Conservation (phyloP, 2,113 vertebrate species). For the Setophaga kirtlandii region DNA sequence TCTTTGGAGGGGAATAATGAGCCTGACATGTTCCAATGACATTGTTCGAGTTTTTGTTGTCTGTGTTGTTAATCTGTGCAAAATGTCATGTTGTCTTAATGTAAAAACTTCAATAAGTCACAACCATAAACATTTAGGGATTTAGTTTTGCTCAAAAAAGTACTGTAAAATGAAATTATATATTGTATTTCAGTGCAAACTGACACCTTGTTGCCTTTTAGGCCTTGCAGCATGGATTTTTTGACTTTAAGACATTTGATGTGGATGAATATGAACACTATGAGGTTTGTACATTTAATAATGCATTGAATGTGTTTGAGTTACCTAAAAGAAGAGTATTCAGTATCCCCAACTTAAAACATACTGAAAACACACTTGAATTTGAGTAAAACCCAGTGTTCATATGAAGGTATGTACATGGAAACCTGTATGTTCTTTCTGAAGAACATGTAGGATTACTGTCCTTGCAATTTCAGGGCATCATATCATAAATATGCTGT, state of each 20-base stretch:
- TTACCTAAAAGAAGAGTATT: background rate
- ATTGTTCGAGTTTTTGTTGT: background rate
- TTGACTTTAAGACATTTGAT: conserved; percentile 95
- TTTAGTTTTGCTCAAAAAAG: background rate
- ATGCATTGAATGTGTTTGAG: background rate
- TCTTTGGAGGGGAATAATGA: background rate
- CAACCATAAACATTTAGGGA: background rate
- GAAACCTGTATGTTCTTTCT: background rate
- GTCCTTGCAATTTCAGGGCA: background rate
- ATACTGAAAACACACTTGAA: background rate
- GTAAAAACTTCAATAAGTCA: background rate
- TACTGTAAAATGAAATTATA: background rate
- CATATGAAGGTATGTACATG: background rate
- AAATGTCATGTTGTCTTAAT: background rate
- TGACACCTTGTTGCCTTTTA: conserved; percentile 74
- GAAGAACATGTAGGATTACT: background rate
- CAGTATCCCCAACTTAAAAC: background rate
- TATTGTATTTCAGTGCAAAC: conserved; percentile 8
- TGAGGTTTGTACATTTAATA: conserved; percentile 83
- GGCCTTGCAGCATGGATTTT: conserved; percentile 94
- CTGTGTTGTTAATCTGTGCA: background rate
- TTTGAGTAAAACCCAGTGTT: background rate
- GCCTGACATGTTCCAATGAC: background rate
- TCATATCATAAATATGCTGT: background rate
- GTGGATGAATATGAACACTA: conserved; percentile 98